Conservation (phyloP, 2,888 invertebrate genomes). For the Bruchidius siliquastri region DNA sequence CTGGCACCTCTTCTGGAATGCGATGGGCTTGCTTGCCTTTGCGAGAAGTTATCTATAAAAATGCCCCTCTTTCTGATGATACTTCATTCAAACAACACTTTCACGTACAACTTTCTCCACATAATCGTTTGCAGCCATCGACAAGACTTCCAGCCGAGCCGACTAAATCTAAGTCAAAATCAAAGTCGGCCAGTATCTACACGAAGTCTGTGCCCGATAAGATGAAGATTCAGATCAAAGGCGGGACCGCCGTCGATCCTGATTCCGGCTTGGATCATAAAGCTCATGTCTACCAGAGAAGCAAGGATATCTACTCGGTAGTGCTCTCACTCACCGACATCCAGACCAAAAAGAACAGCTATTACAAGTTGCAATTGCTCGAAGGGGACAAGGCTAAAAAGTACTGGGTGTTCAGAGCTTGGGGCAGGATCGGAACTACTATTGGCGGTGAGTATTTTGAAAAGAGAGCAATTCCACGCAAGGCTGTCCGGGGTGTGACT, state of each 20-base stretch:
- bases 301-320: conserved; percentile 58
- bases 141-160: conserved; percentile 38
- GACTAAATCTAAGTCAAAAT: conserved; percentile 31
- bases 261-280: conserved; percentile 73
- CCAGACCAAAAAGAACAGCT: conserved; percentile 84
- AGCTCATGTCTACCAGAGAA: conserved; percentile 71
- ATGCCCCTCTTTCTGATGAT: no score
- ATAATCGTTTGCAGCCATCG: conserved; percentile 38
- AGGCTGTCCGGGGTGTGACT: no score
- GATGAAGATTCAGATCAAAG: conserved; percentile 67
- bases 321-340: conserved; percentile 84
- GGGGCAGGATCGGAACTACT: conserved; percentile 96
- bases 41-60: no score
- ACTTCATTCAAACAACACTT: no score
- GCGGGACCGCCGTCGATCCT: conserved; percentile 88
- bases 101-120: no score
- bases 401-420: conserved; percentile 63
- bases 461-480: not conserved
- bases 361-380: conserved; percentile 88
- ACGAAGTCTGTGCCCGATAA: conserved; percentile 55
- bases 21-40: no score
- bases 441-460: conserved; percentile 61
- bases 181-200: conserved; percentile 41
- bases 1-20: no score
- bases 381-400: conserved; percentile 62